phyloP scores from a whole-genome alignment of 2,113 vertebrate species.

The Pongo abelii region DNA sequence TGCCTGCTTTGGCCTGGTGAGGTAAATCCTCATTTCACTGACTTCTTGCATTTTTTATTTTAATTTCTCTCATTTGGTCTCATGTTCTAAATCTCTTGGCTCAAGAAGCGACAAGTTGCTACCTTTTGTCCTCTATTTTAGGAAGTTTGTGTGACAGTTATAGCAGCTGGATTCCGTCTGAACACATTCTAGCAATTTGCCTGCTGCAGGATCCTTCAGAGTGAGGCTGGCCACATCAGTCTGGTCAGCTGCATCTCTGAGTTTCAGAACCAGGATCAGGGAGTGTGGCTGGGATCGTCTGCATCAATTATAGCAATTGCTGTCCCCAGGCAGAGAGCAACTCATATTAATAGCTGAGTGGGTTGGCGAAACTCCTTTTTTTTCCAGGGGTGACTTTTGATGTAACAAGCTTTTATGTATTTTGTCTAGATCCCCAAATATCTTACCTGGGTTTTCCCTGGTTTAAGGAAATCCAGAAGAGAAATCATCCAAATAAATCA shows the following conservation, averaged over 20 bases:
- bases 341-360: neutral
- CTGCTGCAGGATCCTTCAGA: rapidly evolving
- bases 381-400: neutral
- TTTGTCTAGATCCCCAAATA: neutral
- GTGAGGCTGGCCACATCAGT: neutral
- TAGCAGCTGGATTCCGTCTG: neutral
- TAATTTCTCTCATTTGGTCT: neutral
- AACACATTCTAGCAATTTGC: neutral
- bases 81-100: neutral
- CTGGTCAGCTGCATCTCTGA: neutral
- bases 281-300: neutral
- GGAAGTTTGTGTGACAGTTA: neutral
- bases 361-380: neutral
- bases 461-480: neutral
- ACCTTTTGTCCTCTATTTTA: neutral
- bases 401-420: neutral
- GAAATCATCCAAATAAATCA: neutral
- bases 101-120: neutral
- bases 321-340: neutral
- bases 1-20: neutral
- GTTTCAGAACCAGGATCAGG: neutral
- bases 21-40: neutral
- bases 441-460: neutral
- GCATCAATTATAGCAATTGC: neutral
- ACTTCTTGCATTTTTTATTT: neutral